Percentiles rank a stretch among this genome's conserved stretches.
phyloP scores from a whole-genome alignment of 2,113 vertebrate genomes.

The Trematocara zebra region DNA sequence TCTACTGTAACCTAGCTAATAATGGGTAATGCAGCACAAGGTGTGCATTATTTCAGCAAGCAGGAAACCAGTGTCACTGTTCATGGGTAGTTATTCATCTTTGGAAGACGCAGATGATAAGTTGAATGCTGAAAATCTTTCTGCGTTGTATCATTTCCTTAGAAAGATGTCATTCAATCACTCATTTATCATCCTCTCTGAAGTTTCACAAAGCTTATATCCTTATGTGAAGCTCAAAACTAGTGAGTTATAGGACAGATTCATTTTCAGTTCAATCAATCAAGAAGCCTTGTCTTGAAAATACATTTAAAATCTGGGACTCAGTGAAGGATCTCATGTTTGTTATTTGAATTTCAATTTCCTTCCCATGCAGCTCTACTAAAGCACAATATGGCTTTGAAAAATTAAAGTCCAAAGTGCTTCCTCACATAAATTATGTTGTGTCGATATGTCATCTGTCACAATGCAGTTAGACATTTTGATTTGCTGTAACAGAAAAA shows the following conservation, averaged over 20 bases:
- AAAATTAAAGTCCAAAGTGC: background rate
- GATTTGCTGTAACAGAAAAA: background rate
- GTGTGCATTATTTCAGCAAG: slow-evolving; percentile 18
- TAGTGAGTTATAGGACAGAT: background rate
- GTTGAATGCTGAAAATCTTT: background rate
- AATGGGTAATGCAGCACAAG: slow-evolving; percentile 15
- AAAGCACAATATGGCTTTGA: background rate
- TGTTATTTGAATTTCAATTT: background rate
- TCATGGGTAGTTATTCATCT: background rate
- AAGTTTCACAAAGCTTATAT: background rate
- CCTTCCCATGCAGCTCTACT: background rate
- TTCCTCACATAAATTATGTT: background rate
- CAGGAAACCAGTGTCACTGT: background rate
- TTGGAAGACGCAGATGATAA: background rate
- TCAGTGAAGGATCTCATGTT: background rate
- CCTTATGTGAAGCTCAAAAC: background rate
- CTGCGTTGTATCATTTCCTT: background rate
- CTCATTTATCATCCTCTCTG: background rate
- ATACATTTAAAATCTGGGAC: background rate
- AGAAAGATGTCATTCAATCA: background rate
- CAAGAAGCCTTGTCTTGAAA: background rate
- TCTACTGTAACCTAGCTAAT: slow-evolving; percentile 29
- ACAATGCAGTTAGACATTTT: background rate
- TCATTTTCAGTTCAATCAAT: background rate
- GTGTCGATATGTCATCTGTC: background rate